Conservation (phyloP, 2,113 vertebrate species). For the Chaetorhynchus papuensis region DNA sequence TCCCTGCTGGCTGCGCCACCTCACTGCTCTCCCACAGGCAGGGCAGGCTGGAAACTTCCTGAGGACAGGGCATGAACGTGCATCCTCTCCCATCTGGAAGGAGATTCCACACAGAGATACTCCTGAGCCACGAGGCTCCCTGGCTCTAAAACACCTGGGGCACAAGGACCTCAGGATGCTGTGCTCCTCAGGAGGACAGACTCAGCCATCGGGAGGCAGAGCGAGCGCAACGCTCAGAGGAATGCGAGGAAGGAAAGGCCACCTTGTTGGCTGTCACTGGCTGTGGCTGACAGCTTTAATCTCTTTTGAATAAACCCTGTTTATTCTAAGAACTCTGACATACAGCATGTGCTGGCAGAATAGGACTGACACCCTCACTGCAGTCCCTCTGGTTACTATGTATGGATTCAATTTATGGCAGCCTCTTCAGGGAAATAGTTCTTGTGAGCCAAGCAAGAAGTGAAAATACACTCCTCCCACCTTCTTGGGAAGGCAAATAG, state of each 20-base stretch:
- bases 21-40: fast-evolving
- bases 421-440: neutral
- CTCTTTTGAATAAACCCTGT: neutral
- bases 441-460: neutral
- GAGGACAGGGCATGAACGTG: neutral
- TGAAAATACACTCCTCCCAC: neutral
- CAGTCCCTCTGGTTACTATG: neutral
- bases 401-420: neutral
- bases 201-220: fast-evolving
- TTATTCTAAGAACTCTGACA: neutral
- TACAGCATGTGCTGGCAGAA: neutral
- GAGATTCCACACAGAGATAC: neutral
- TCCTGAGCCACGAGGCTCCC: fast-evolving
- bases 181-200: fast-evolving
- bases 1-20: neutral
- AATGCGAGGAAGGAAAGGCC: fast-evolving
- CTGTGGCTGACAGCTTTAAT: neutral
- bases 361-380: neutral
- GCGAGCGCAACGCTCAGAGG: fast-evolving
- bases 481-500: neutral
- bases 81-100: neutral
- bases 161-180: neutral
- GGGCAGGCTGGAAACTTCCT: neutral
- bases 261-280: neutral
- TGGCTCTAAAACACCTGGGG: neutral